Conservation (phyloP, 2,888 invertebrate species). For the Rhopalosiphum nymphaeae region DNA sequence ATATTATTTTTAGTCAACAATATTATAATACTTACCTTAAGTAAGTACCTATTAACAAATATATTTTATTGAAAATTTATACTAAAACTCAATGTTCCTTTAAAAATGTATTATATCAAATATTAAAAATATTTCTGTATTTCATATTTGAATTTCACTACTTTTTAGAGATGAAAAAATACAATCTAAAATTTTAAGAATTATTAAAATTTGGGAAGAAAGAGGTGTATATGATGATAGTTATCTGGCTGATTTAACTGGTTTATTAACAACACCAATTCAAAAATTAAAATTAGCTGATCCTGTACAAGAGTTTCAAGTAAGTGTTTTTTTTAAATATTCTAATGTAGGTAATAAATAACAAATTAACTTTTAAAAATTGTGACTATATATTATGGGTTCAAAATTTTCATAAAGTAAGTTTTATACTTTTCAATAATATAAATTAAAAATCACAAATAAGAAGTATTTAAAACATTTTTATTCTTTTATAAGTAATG, state of each 20-base stretch:
- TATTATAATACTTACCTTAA: not conserved
- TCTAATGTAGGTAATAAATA: not conserved
- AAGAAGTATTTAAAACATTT: too few relatives aligned
- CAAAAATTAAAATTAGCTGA: conserved; percentile 63
- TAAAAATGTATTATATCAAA: not conserved
- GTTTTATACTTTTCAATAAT: too few relatives aligned
- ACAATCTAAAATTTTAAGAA: conserved; percentile 85
- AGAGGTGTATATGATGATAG: conserved; percentile 90
- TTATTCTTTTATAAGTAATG: too few relatives aligned
- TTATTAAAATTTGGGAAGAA: conserved; percentile 97
- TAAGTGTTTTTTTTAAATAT: conserved; percentile 70
- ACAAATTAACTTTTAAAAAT: too few relatives aligned
- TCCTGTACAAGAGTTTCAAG: conserved; percentile 79
- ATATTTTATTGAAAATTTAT: too few relatives aligned
- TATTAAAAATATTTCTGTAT: not conserved
- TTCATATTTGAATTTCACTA: conserved; percentile 8
- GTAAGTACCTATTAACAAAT: too few relatives aligned
- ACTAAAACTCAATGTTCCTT: not conserved
- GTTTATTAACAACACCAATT: conserved; percentile 79
- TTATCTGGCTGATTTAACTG: conserved; percentile 88
- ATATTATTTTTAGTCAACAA: not conserved
- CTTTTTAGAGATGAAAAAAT: conserved; percentile 86
- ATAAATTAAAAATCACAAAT: too few relatives aligned
- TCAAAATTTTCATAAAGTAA: too few relatives aligned
- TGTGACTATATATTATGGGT: too few relatives aligned